Evolutionary conservation across 2,888 invertebrate genomes (phyloP).

Genomic region (Epirrita christyi): DNA sequence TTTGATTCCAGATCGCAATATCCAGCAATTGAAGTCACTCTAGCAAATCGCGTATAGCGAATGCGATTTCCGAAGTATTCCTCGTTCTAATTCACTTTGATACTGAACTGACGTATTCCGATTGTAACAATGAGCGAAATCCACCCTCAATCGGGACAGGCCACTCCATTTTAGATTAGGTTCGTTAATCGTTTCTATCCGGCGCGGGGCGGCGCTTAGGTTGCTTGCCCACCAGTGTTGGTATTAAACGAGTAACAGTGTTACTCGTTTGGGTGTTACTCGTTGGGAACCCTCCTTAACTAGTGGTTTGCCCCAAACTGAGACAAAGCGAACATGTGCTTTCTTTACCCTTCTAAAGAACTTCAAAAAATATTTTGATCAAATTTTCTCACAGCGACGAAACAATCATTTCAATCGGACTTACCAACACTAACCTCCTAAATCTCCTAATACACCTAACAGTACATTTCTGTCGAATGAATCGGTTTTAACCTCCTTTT

Average conservation of each 20-base stretch:
- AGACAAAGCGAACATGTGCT: no score
- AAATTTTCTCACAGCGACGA: no score
- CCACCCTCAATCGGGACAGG: slow-evolving; percentile 14
- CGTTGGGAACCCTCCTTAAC: no score
- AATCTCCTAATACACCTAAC: no score
- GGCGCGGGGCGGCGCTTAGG: slow-evolving; percentile 10
- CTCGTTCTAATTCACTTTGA: slow-evolving; percentile 31
- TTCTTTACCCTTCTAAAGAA: no score
- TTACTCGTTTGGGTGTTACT: no score
- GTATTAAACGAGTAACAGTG: no score
- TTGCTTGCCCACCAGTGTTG: not conserved
- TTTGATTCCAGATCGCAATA: not conserved
- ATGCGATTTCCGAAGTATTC: slow-evolving; percentile 7
- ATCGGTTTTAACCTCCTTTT: no score
- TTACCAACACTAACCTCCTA: no score
- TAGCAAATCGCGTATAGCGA: slow-evolving; percentile 3
- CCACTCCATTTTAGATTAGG: slow-evolving; percentile 29
- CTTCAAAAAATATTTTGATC: no score
- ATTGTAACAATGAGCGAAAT: slow-evolving; percentile 30
- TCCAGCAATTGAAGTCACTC: not conserved
- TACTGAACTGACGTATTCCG: slow-evolving; percentile 14
- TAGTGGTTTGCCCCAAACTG: no score
- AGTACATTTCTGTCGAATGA: no score
- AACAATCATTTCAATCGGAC: not conserved
- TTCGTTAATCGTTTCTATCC: slow-evolving; percentile 22